Evolutionary conservation across 2,797 vertebrate genomes (phyloP), one percentile per base, ranked within the genome.

Genomic region (Pseudocheirus occidentalis): DNA sequence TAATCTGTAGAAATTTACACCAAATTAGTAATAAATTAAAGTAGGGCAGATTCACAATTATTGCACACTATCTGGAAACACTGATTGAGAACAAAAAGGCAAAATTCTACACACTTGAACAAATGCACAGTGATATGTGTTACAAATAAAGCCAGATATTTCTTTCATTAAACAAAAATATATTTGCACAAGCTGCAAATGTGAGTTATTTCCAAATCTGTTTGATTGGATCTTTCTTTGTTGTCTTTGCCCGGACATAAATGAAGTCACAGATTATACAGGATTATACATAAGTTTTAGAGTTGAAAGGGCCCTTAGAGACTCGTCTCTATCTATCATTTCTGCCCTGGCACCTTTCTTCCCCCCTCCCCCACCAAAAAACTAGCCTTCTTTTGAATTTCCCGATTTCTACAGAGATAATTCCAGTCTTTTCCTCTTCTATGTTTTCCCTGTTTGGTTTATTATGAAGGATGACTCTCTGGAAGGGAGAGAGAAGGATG

Each of bases 71-170:
- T 4, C 0, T 1, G 55, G 92, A 55, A 56, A 81, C 40, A 27
- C 18, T 21, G 18, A 92, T 12, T 66, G 52, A 55, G 92, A 81
- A 5, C 0, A 4, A 46, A 53, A 40, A 13, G 52, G 92, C 92
- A 52, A 0, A 4, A 4, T 40, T 81, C 21, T 9, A 5, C 0
- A 12, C 0, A 10, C 73, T 29, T 3, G 1, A 50, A 92, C 87
- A 31, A 56, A 58, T 16, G 54, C 93, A 66, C 11, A 55, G 90
- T 34, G 52, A 3, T 54, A 16, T 55, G 1, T 14, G 11, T 50
- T 10, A 28, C n/a, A 81, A 29, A 18, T 21, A 0, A 34, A 0
- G 5, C 28, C 1, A 4, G 0, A 0, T 4, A 9, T 0, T 16
- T 56, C 4, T 1, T 34, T 4, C 5, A n/a, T 73, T 24, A 55